Percentiles rank a stretch among this genome's conserved stretches.
These are phyloP conservation scores for Acleris emargana DNA, from an alignment of 2,888 invertebrate genomes.

Conservation along the genomic window DNA sequence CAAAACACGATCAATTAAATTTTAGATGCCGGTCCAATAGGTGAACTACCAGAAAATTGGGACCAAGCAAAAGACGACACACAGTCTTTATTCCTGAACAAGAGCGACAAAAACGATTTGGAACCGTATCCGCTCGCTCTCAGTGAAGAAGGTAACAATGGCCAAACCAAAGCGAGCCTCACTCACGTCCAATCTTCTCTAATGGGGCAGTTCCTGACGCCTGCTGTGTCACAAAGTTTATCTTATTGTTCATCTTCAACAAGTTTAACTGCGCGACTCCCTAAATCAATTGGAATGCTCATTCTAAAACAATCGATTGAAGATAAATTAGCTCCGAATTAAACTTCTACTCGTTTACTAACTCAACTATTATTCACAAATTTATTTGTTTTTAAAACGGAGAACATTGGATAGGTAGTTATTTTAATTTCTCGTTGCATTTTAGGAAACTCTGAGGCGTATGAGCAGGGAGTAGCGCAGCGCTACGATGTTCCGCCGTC, in stretches of 20 bases:
- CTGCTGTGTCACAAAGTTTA: conserved; percentile 26
- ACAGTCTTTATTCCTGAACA: conserved; percentile 79
- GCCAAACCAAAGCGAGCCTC: conserved; percentile 42
- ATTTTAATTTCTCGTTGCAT: conserved; percentile 32
- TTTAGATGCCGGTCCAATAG: conserved; percentile 74
- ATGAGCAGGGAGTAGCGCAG: conserved; percentile 71
- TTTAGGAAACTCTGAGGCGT: conserved; percentile 74
- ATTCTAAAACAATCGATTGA: conserved; percentile 11
- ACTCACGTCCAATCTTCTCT: conserved; percentile 34
- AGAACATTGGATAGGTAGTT: not conserved
- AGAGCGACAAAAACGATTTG: conserved; percentile 81
- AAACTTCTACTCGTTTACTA: not conserved
- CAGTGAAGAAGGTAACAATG: conserved; percentile 75
- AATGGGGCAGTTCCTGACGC: conserved; percentile 37
- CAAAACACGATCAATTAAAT: conserved; percentile 40
- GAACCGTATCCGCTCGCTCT: conserved; percentile 81
- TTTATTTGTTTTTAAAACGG: no score
- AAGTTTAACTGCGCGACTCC: conserved; percentile 24
- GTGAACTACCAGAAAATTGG: conserved; percentile 80
- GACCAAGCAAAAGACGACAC: conserved; percentile 81
- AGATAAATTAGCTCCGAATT: conserved; percentile 11
- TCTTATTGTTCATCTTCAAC: conserved; percentile 27
- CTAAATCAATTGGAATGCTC: conserved; percentile 25
- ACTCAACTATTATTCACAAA: not conserved
- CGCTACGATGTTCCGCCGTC: conserved; percentile 68